phyloP scores from a whole-genome alignment of 2,888 invertebrate species.

The Spodoptera exigua region DNA sequence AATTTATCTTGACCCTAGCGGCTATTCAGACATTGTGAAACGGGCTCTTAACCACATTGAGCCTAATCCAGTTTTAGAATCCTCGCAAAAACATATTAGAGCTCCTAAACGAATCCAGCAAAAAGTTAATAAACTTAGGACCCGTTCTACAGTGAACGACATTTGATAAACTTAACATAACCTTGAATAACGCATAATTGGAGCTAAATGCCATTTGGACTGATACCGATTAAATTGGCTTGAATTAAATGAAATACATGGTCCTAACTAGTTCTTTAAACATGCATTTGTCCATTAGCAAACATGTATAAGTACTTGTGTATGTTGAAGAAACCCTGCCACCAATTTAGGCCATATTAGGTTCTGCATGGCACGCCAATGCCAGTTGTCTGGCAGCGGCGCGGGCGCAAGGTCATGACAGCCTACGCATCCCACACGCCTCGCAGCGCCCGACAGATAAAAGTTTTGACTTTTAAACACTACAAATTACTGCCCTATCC shows the following conservation, averaged over 20 bases:
- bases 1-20: too few species aligned
- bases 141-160: not conserved
- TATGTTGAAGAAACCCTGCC: constrained; percentile 53
- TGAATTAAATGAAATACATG: too few species aligned
- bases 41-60: too few species aligned
- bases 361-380: constrained; percentile 70
- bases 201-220: not conserved
- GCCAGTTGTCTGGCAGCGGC: constrained; percentile 56
- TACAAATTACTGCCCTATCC: constrained; percentile 37
- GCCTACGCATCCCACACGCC: constrained; percentile 75
- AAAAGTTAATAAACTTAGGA: too few species aligned
- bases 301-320: constrained; percentile 28
- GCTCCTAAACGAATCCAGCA: too few species aligned
- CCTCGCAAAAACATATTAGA: too few species aligned
- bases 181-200: not conserved
- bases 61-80: not conserved
- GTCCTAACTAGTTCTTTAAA: not conserved
- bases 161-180: not conserved
- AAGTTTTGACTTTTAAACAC: constrained; percentile 34
- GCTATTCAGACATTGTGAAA: too few species aligned
- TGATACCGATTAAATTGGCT: not conserved
- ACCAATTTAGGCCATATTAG: constrained; percentile 72
- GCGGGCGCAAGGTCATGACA: constrained; percentile 76
- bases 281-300: constrained; percentile 18
- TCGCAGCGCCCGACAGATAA: constrained; percentile 30